Base-by-base conservation (phyloP, 2,797 vertebrate species). In the Siniperca scherzeri region DNA sequence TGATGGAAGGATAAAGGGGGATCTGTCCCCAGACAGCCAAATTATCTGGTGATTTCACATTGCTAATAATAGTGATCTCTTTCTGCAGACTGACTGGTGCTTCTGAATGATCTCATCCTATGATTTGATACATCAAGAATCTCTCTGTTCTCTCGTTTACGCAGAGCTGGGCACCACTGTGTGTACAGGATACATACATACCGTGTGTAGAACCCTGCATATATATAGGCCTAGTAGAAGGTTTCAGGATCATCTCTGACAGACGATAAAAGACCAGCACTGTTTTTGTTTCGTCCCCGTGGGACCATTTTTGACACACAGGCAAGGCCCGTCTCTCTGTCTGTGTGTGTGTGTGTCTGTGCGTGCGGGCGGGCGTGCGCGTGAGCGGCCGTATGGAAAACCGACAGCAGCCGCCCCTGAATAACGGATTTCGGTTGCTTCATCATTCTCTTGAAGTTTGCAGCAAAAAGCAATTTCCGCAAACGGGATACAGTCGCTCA, bases 61-160 rank as follows among this genome's bases (percentile, higher is more conserved):
- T 48, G 78, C 89, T 91, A 91, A 91, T 91, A 90, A 90, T 92
- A 92, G 89, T 76, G 78, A 83, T 48, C 6, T 65, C 14, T 80
- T 4, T 74, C 3, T 85, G 79, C 10, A 71, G 77, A 79, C 81
- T 68, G 89, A 83, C 84, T 88, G 80, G 73, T 86, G 88, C 92
- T 94, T 80, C 88, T 91, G 91, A 87, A 90, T 93, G 93, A 94
- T 90, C 92, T 94, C 93, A 95, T 93, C 80, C 82, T 81, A 87
- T 94, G 92, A 94, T 94, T 90, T 90, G 89, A 91, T 87, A 71
- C 88, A 86, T 80, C 80, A 93, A 91, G 82, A 94, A 92, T 92
- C 87, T 73, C 73, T 83, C 66, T 84, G 79, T 83, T 87, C 83
- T 73, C 71, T 40, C 44, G 25, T 62, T 62, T 65, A 70, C 83